Percentiles rank a stretch among this genome's conserved stretches.
These are phyloP conservation scores for Martes flavigula DNA, from an alignment of 2,797 vertebrate species.

Conservation along the genomic window DNA sequence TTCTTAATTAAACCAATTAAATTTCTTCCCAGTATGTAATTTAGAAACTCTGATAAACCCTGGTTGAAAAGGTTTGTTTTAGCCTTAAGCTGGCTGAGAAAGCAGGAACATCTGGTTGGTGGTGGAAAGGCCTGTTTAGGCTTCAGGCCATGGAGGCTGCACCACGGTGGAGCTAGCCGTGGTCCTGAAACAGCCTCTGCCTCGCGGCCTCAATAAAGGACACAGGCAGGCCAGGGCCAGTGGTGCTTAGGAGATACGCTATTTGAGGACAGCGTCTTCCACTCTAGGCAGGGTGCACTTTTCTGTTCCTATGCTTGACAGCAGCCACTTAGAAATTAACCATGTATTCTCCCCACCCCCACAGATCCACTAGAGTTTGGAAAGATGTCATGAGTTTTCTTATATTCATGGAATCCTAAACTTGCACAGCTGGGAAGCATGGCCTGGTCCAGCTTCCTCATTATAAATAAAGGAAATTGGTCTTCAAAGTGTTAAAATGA, in stretches of 20 bases:
- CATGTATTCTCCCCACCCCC: neutral
- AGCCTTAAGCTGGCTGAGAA: conserved; percentile 88
- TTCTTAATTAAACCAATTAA: conserved; percentile 92
- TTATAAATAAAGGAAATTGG: neutral
- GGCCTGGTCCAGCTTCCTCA: neutral
- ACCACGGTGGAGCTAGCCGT: conserved; percentile 78
- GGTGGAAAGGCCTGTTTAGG: conserved; percentile 85
- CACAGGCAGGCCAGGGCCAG: conserved; percentile 61
- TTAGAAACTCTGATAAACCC: conserved; percentile 89
- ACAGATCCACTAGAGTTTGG: neutral
- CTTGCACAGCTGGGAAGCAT: neutral
- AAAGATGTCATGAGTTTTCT: conserved; percentile 23
- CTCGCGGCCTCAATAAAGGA: conserved; percentile 80
- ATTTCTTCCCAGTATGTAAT: conserved; percentile 90
- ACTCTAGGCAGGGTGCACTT: conserved; percentile 9
- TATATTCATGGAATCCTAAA: neutral
- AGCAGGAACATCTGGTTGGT: conserved; percentile 88
- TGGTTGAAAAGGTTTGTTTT: conserved; percentile 89
- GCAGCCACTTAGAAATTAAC: conserved; percentile 52
- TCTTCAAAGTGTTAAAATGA: conserved; percentile 13
- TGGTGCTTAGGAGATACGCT: neutral
- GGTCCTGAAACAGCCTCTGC: conserved; percentile 78
- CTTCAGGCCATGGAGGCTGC: conserved; percentile 80
- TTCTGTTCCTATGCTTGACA: conserved; percentile 43
- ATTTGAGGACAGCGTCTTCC: conserved; percentile 34